Conservation (phyloP, 2,888 invertebrate genomes). For the Helicoverpa assulta region DNA sequence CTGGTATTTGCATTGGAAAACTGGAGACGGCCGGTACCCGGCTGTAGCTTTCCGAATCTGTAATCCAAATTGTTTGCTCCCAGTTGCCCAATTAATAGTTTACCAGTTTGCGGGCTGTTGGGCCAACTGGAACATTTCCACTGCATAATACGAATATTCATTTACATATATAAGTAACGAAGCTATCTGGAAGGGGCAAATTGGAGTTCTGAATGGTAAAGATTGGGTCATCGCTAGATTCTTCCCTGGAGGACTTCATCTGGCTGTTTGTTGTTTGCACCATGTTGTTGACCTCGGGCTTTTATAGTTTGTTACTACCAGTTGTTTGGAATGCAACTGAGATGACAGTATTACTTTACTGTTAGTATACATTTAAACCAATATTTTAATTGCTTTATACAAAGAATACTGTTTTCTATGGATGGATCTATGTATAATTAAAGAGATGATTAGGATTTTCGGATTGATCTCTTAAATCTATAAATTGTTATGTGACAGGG, state of each 20-base stretch:
- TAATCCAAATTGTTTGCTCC: slow-evolving; percentile 61
- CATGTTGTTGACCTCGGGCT: background rate
- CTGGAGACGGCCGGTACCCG: slow-evolving; percentile 41
- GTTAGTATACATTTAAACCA: too few species aligned
- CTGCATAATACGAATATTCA: slow-evolving; percentile 49
- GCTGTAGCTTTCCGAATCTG: slow-evolving; percentile 56
- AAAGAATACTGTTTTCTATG: too few species aligned
- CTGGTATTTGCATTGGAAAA: slow-evolving; percentile 54
- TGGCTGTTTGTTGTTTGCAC: background rate
- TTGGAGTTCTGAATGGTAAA: slow-evolving; percentile 17
- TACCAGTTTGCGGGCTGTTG: slow-evolving; percentile 50
- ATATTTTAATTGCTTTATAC: too few species aligned
- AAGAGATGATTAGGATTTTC: too few species aligned
- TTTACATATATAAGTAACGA: slow-evolving; percentile 53
- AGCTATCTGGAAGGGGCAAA: slow-evolving; percentile 31
- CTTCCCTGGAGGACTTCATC: slow-evolving; percentile 6
- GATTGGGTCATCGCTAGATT: slow-evolving; percentile 15
- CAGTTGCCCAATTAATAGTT: slow-evolving; percentile 63
- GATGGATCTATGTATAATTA: too few species aligned
- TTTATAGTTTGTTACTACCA: background rate
- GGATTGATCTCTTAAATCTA: too few species aligned
- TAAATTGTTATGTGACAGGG: too few species aligned
- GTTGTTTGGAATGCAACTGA: too few species aligned
- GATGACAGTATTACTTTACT: too few species aligned
- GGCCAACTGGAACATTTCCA: slow-evolving; percentile 47